These are phyloP conservation scores for Napeogenes inachia DNA, from an alignment of 2,888 invertebrate species.

Conservation along the genomic window DNA sequence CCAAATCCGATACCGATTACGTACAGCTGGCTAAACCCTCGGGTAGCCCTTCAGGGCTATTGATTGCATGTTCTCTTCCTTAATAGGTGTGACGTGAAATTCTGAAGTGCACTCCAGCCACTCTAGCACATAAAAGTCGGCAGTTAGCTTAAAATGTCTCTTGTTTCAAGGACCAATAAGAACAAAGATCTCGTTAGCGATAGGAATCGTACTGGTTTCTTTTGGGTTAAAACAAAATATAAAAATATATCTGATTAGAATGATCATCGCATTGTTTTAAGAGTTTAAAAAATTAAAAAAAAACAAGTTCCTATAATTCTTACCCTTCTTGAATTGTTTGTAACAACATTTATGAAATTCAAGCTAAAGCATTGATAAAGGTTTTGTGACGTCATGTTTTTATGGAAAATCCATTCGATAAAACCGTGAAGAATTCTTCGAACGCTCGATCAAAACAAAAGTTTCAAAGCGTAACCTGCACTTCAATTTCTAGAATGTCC, in stretches of 20 bases:
- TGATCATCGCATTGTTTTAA: no score
- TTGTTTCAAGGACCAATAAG: constrained; percentile 21
- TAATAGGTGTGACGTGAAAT: constrained; percentile 25
- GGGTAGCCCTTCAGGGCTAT: constrained; percentile 24
- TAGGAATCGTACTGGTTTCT: constrained; percentile 12
- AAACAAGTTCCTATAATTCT: no score
- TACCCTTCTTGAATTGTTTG: no score
- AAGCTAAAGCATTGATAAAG: no score
- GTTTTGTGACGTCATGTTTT: neutral
- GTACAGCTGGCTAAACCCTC: constrained; percentile 9
- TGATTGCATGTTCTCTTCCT: constrained; percentile 21
- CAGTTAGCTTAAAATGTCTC: constrained; percentile 28
- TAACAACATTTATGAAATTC: no score
- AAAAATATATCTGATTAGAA: neutral
- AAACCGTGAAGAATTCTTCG: constrained; percentile 2
- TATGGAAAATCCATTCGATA: constrained; percentile 2
- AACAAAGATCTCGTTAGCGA: constrained; percentile 21
- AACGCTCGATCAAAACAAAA: constrained; percentile 4
- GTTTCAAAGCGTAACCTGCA: constrained; percentile 7
- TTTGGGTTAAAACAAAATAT: neutral
- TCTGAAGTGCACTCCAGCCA: constrained; percentile 24
- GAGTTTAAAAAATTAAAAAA: no score
- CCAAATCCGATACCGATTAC: constrained; percentile 6
- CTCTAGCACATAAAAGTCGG: constrained; percentile 26
- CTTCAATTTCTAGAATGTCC: constrained; percentile 4